phyloP scores from a whole-genome alignment of 2,113 vertebrate species.

The Vulpes vulpes region DNA sequence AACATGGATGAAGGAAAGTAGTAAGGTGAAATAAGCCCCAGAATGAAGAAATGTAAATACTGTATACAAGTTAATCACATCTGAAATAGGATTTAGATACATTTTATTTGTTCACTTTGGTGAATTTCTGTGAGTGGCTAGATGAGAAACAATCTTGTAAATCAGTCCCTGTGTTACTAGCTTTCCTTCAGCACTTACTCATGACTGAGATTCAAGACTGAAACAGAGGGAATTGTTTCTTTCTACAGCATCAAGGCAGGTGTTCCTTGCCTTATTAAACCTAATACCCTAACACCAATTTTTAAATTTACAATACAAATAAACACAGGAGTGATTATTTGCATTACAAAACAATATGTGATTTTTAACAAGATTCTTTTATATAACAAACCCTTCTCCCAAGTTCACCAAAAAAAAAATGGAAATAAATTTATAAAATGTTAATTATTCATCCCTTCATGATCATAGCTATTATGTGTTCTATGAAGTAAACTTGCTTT shows the following conservation, averaged over 20 bases:
- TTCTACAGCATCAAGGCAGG: not conserved
- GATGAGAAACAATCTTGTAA: not conserved
- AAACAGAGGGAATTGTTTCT: not conserved
- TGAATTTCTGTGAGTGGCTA: constrained; percentile 31
- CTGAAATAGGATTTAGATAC: not conserved
- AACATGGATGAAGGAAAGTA: not conserved
- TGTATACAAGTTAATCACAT: not conserved
- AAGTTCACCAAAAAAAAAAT: constrained; percentile 67
- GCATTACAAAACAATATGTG: constrained; percentile 68
- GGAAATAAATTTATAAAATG: constrained; percentile 53
- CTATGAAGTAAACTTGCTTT: constrained; percentile 61
- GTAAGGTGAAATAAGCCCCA: not conserved
- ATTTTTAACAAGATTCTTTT: constrained; percentile 61
- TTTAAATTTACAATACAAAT: constrained; percentile 25
- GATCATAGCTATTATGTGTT: constrained; percentile 57
- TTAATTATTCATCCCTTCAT: constrained; percentile 67
- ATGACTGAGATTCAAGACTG: not conserved
- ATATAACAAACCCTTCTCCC: constrained; percentile 8
- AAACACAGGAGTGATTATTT: constrained; percentile 60
- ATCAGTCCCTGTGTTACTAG: not conserved
- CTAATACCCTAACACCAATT: not conserved
- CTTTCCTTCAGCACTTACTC: constrained; percentile 1
- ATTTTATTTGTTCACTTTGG: constrained; percentile 39
- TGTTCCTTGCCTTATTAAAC: constrained; percentile 46
- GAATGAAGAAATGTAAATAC: not conserved